Percentiles rank a stretch among this genome's conserved stretches.
phyloP scores from a whole-genome alignment of 2,797 vertebrate species.

The Phrynocephalus guinanensis region DNA sequence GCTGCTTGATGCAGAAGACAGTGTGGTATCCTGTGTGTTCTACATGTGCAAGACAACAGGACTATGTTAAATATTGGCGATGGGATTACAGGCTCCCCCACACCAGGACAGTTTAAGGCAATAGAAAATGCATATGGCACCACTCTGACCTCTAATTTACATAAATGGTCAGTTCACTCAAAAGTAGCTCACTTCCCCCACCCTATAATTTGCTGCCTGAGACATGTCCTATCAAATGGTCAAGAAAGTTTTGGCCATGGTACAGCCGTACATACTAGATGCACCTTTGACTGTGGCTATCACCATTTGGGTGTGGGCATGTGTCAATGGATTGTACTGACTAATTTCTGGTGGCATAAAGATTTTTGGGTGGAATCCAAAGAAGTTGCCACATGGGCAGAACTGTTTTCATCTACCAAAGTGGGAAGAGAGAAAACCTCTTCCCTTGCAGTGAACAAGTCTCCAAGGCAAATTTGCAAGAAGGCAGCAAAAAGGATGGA shows the following conservation, averaged over 20 bases:
- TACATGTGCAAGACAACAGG: background rate
- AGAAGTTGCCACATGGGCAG: background rate
- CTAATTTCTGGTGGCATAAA: background rate
- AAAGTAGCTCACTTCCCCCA: background rate
- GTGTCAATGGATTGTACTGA: background rate
- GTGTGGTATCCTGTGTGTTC: background rate
- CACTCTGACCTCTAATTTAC: background rate
- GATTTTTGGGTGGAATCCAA: background rate
- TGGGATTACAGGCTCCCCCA: background rate
- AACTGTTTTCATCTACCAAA: background rate
- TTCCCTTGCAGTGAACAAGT: too few species aligned
- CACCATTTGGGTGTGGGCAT: background rate
- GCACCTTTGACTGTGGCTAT: background rate
- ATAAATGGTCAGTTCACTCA: background rate
- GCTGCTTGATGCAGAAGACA: background rate
- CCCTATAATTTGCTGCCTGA: background rate
- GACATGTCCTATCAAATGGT: background rate
- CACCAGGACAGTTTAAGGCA: background rate
- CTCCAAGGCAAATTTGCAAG: too few species aligned
- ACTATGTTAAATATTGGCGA: background rate
- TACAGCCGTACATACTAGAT: background rate
- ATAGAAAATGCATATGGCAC: background rate
- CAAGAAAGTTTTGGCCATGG: background rate
- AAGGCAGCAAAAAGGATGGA: too few species aligned
- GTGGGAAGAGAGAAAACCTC: too few species aligned